Evolutionary conservation across 2,888 invertebrate species (phyloP).

Genomic region (Acanthosepion esculentum): DNA sequence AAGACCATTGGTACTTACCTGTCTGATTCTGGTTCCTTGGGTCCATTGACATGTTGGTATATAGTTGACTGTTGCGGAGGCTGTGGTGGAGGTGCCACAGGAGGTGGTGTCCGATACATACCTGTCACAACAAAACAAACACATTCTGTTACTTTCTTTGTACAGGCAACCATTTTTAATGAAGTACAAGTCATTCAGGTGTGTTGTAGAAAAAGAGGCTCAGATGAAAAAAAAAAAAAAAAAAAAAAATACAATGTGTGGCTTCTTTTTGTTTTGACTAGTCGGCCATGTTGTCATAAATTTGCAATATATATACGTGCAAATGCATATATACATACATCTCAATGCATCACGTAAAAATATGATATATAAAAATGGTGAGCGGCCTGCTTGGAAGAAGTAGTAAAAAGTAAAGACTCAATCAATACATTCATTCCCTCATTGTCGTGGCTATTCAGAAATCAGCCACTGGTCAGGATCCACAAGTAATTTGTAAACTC

Average conservation of each 20-base stretch:
- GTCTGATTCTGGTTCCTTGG: constrained; percentile 47
- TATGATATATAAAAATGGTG: neutral
- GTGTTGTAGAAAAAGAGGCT: neutral
- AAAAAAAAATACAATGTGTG: neutral
- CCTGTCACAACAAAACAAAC: constrained; percentile 50
- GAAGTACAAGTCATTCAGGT: constrained; percentile 13
- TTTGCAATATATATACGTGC: neutral
- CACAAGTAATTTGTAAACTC: constrained; percentile 13
- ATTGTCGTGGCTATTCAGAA: neutral
- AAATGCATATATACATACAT: constrained; percentile 33
- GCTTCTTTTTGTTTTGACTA: neutral
- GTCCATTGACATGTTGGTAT: constrained; percentile 50
- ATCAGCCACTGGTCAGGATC: constrained; percentile 10
- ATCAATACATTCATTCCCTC: neutral
- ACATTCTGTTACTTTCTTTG: constrained; percentile 47
- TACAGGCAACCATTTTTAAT: constrained; percentile 49
- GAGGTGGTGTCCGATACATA: constrained; percentile 55
- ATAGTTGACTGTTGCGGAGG: constrained; percentile 49
- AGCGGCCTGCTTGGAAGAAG: neutral
- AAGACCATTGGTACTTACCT: constrained; percentile 34
- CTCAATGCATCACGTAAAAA: neutral
- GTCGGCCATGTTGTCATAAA: neutral
- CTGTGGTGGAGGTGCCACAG: constrained; percentile 54
- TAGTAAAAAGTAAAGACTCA: neutral
- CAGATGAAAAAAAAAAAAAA: neutral